A percentile compares a stretch with the other conserved stretches of the same genome.
phyloP scores from a whole-genome alignment of 1,140 invertebrate species.

The Aphelenchoides besseyi region DNA sequence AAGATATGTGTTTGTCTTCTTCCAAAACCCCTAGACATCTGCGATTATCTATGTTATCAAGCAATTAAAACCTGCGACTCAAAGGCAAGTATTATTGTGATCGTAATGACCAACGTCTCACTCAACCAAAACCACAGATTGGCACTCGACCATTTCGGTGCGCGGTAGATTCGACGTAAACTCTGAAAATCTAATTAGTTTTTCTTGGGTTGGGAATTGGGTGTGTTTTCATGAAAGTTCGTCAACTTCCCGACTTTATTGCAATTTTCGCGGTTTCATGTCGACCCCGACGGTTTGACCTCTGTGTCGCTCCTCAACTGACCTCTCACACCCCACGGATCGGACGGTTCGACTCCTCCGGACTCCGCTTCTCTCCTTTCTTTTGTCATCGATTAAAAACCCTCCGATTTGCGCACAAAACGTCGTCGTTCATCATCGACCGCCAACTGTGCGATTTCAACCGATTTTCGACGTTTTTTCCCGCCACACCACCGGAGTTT shows the following conservation, averaged over 20 bases:
- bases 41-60: not conserved
- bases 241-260: too few relatives aligned
- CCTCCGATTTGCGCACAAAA: too few relatives aligned
- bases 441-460: too few relatives aligned
- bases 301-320: too few relatives aligned
- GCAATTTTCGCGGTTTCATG: too few relatives aligned
- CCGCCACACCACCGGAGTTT: too few relatives aligned
- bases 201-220: not conserved
- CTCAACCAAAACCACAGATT: conserved; percentile 10
- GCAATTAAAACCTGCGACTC: conserved; percentile 5
- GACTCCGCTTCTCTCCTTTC: too few relatives aligned
- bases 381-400: too few relatives aligned
- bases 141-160: not conserved
- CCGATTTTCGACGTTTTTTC: too few relatives aligned
- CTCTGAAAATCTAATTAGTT: conserved; percentile 2
- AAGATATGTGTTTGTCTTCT: conserved; percentile 20
- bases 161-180: not conserved
- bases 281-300: not conserved
- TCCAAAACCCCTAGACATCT: conserved; percentile 10
- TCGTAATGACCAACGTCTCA: not conserved
- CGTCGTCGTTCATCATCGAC: too few relatives aligned
- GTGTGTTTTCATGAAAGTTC: not conserved
- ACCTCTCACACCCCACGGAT: too few relatives aligned
- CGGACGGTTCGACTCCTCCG: too few relatives aligned
- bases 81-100: conserved; percentile 11